Conservation (phyloP, 2,797 vertebrate genomes). For the Scarus forsteni region DNA sequence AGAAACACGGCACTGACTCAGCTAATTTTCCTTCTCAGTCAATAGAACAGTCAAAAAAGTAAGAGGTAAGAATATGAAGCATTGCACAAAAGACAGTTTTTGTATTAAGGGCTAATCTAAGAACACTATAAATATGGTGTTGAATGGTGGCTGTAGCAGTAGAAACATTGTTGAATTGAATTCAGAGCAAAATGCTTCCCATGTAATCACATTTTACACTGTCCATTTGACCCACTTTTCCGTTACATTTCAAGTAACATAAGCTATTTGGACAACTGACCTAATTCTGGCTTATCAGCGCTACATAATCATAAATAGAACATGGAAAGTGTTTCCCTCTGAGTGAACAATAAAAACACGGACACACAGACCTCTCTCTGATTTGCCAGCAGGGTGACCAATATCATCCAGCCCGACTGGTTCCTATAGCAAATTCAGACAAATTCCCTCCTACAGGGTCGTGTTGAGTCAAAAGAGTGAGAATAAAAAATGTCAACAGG, state of each 20-base stretch:
- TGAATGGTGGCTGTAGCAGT: too few species aligned
- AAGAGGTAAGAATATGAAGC: slow-evolving; percentile 1
- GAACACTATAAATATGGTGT: too few species aligned
- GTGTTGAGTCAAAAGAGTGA: slow-evolving; percentile 42
- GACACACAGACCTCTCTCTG: slow-evolving; percentile 4
- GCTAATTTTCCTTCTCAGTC: slow-evolving; percentile 3
- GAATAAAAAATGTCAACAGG: slow-evolving; percentile 65
- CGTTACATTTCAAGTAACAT: slow-evolving; percentile 8
- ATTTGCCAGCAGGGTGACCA: slow-evolving; percentile 38
- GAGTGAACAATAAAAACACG: slow-evolving; percentile 6
- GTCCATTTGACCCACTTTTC: slow-evolving; percentile 32
- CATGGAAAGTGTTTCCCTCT: slow-evolving; percentile 3
- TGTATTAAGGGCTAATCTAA: too few species aligned
- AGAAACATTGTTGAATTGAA: slow-evolving; percentile 3
- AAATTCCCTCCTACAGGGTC: slow-evolving; percentile 34
- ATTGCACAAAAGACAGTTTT: neutral
- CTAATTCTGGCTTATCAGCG: neutral
- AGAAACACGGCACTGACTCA: neutral
- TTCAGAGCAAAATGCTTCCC: slow-evolving; percentile 14
- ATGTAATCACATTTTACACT: slow-evolving; percentile 24
- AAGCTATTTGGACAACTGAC: slow-evolving; percentile 3
- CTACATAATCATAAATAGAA: slow-evolving; percentile 4
- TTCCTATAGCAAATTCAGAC: slow-evolving; percentile 5
- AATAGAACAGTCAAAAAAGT: neutral
- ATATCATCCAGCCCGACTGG: slow-evolving; percentile 15